Evolutionary conservation across 2,888 invertebrate species (phyloP).

Genomic region (Thereva unica): DNA sequence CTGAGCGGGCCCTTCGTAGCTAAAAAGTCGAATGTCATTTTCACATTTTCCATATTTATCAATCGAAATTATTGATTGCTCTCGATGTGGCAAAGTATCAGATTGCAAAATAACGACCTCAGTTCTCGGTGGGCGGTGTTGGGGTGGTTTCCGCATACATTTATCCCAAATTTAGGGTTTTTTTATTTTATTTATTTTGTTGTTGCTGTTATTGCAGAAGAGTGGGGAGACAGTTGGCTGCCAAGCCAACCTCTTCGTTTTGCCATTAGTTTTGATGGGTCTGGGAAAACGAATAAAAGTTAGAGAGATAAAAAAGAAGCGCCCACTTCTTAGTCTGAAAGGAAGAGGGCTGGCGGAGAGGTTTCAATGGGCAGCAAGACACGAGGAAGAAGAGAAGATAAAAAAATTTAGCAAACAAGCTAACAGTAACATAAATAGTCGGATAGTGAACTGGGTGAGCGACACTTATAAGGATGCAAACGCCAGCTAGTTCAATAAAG

Average conservation of each 20-base stretch:
- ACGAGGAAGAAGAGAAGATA: too few relatives aligned
- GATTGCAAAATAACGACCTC: constrained; percentile 29
- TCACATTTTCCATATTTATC: constrained; percentile 34
- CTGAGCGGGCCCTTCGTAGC: constrained; percentile 1
- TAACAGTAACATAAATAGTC: constrained; percentile 10
- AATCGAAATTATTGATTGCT: constrained; percentile 33
- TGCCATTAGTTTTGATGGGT: constrained; percentile 11
- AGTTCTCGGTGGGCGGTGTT: constrained; percentile 1
- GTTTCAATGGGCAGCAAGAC: too few relatives aligned
- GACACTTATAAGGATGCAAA: constrained; percentile 33
- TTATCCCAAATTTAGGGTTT: not conserved
- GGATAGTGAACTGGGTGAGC: constrained; percentile 24
- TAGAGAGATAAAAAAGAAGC: constrained; percentile 5
- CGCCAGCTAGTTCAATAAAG: constrained; percentile 31
- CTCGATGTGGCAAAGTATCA: constrained; percentile 25
- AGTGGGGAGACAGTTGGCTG: not conserved
- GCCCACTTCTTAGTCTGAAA: not conserved
- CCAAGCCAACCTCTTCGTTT: constrained; percentile 9
- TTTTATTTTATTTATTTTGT: too few relatives aligned
- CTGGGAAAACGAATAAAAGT: not conserved
- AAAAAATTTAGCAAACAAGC: not conserved
- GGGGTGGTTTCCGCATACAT: not conserved
- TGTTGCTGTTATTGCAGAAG: too few relatives aligned
- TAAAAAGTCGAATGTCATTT: constrained; percentile 21
- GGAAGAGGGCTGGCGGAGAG: constrained; percentile 5